phyloP scores from a whole-genome alignment of 2,888 invertebrate genomes.

The Apocheima hispidaria region DNA sequence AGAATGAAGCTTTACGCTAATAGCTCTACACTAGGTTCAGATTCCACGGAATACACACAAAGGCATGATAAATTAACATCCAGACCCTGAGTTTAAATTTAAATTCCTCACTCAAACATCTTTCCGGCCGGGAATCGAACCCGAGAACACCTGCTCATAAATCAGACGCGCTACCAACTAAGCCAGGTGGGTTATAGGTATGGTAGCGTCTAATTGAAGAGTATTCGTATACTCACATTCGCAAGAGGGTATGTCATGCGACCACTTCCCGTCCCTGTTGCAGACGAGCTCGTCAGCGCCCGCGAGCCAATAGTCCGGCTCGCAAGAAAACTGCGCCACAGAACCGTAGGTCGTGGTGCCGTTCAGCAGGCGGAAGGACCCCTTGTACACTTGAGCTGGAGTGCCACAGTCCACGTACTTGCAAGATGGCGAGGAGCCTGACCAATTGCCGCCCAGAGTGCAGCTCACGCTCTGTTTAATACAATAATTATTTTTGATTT shows the following conservation, averaged over 20 bases:
- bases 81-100: too few species aligned
- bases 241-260: slow-evolving; percentile 93
- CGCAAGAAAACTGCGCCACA: slow-evolving; percentile 92
- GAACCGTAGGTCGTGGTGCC: slow-evolving; percentile 94
- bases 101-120: too few species aligned
- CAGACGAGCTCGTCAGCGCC: slow-evolving; percentile 90
- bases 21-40: too few species aligned
- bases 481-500: too few species aligned
- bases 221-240: slow-evolving; percentile 88
- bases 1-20: too few species aligned
- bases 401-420: slow-evolving; percentile 95
- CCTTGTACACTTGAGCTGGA: slow-evolving; percentile 92
- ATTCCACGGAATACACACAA: background rate
- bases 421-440: slow-evolving; percentile 91
- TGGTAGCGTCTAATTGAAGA: background rate
- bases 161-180: too few species aligned
- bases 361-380: slow-evolving; percentile 90
- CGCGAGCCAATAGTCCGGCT: slow-evolving; percentile 93
- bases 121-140: too few species aligned
- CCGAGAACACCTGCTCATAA: too few species aligned
- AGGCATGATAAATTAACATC: too few species aligned
- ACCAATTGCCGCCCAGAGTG: slow-evolving; percentile 95
- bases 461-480: slow-evolving; percentile 90
- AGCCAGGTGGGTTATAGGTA: too few species aligned
- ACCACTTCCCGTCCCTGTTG: slow-evolving; percentile 95